Base-by-base conservation (phyloP, 2,113 vertebrate genomes). In the Hemibagrus wyckioides region DNA sequence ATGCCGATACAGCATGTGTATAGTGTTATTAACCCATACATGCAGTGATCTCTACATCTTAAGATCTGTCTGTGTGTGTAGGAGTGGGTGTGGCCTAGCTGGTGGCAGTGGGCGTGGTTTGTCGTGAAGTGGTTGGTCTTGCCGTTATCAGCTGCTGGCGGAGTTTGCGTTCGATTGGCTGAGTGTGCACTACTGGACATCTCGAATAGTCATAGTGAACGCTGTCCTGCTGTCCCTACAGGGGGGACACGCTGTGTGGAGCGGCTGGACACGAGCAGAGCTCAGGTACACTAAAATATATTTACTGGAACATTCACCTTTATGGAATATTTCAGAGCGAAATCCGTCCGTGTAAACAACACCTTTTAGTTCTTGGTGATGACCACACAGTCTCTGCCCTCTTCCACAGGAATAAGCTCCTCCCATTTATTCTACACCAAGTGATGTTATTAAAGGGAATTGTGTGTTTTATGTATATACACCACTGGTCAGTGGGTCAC, bases 151-250 rank as follows among this genome's bases (percentile, higher is more conserved):
- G 92, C 92, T 99, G 90, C 95, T 99, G 28, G 97, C 97, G n/a
- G 97, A 97, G 90, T 98, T 99, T 92, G 97, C 98, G 0, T 98
- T 97, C 97, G 96, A 97, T 91, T 99, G 97, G 98, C 91, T 99
- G 84, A 95, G 96, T 0, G 94, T 97, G 76, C 97, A 99, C 87
- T 99, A 98, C 92, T 99, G 98, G 98, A 99, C 97, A 0, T 97
- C 98, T 1, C 96, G 97, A 76, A 97, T 99, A 91, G 96, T 98
- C 85, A 97, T 98, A 4, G 96, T 98, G 36, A 97, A 99, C 30
- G 95, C 98, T 89, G 95, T 97, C 95, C 89, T 99, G 76, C 96
- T 98, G 9, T 97, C 97, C 0, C 94, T 97, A 88, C 93, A 97
- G 92, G 98, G 99, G 59, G 93, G 95, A 50, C 93, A 96, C 50